Evolutionary conservation across 2,888 invertebrate species (phyloP).

Genomic region (Aphelenchoides bicaudatus): DNA sequence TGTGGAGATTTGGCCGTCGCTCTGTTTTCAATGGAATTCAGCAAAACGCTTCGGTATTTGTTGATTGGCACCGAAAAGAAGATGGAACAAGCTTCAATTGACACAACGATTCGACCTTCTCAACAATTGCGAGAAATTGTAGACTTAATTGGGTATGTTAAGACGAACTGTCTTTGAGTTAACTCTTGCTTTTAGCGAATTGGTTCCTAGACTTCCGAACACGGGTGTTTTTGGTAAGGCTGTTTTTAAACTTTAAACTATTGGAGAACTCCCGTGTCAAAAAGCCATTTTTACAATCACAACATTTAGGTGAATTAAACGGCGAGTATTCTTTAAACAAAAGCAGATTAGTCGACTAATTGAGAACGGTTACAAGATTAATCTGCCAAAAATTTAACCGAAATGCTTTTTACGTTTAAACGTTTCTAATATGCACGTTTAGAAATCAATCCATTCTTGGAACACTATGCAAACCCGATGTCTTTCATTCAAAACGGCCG

Average conservation of each 20-base stretch:
- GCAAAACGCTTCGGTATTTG: conserved; percentile 86
- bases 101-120: conserved; percentile 75
- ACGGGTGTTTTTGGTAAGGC: conserved; percentile 96
- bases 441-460: conserved; percentile 76
- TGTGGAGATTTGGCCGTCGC: conserved; percentile 49
- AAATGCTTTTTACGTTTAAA: too few species aligned
- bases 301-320: too few species aligned
- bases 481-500: conserved; percentile 13
- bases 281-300: too few species aligned
- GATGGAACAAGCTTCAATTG: conserved; percentile 44
- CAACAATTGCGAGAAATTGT: conserved; percentile 97
- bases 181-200: conserved; percentile 70
- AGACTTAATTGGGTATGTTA: conserved; percentile 63
- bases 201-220: conserved; percentile 89
- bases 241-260: too few species aligned
- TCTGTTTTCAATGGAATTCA: conserved; percentile 69
- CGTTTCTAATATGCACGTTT: too few species aligned
- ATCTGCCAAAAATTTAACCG: too few species aligned
- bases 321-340: too few species aligned
- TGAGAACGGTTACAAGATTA: too few species aligned
- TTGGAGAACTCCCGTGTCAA: too few species aligned
- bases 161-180: conserved; percentile 2
- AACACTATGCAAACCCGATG: conserved; percentile 22
- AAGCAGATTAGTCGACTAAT: too few species aligned
- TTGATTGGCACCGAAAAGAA: conserved; percentile 75